A percentile compares a stretch with the other conserved stretches of the same genome.
Conservation (phyloP, 2,888 invertebrate species). For the Nymphalis c-album region DNA sequence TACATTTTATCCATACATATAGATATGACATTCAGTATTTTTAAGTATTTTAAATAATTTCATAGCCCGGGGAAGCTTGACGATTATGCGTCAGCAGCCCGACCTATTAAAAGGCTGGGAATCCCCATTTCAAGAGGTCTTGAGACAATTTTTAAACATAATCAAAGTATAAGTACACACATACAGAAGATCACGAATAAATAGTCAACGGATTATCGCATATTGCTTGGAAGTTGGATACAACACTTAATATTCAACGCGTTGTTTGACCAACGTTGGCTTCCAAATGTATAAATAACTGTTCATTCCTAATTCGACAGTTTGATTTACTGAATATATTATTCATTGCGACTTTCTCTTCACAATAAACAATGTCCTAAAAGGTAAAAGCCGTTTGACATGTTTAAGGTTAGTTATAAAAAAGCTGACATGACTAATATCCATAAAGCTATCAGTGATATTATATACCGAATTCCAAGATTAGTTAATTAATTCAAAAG, state of each 20-base stretch:
- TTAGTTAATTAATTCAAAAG: no score
- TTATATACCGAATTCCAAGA: no score
- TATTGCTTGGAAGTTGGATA: constrained; percentile 15
- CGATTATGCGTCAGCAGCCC: no score
- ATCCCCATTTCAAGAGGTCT: no score
- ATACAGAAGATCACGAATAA: constrained; percentile 11
- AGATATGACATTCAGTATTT: no score
- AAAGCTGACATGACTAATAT: neutral
- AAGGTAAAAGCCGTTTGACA: neutral
- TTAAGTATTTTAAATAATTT: no score
- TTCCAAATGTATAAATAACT: constrained; percentile 22
- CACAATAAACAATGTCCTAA: constrained; percentile 11
- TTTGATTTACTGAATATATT: constrained; percentile 16
- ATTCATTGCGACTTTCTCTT: constrained; percentile 8
- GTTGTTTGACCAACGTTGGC: neutral
- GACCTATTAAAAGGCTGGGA: no score
- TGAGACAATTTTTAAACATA: no score
- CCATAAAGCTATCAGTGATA: no score
- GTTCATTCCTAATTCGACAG: constrained; percentile 18
- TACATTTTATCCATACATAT: no score
- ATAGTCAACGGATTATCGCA: constrained; percentile 18
- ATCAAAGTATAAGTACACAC: neutral
- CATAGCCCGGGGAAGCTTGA: no score
- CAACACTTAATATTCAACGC: constrained; percentile 14
- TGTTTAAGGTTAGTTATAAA: neutral